Evolutionary conservation across 2,113 vertebrate species (phyloP), one percentile per base, ranked within the genome.

Genomic region (Melospiza melodia): DNA sequence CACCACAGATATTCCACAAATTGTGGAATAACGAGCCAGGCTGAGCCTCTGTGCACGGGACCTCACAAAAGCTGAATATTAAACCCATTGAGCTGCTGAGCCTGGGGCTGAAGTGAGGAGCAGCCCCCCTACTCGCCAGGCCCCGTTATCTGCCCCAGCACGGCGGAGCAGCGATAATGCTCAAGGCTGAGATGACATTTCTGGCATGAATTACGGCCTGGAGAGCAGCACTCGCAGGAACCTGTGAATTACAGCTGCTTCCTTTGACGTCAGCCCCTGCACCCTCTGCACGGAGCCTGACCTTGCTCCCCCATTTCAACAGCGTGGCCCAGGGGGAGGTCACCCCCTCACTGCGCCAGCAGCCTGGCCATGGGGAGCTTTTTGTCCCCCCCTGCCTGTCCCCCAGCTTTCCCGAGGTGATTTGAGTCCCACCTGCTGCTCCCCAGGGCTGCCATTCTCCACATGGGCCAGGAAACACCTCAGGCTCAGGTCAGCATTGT

Each of bases 141-240:
- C 44, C 3, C 43, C 13, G 46, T 67, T 83, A 75, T 91, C 86
- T 61, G 30, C 31, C 22, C 4, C 3, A 68, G 80, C 39, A 31
- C 6, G 0, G 61, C 33, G 0, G 39, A 82, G 93, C 77, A 77
- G 86, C 3, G 94, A 98, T 97, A 97, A 92, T 10, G 3, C 68
- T 97, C 97, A 98, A 98, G 97, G 97, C 90, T 95, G 78, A 83
- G 48, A 78, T 87, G 93, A 80, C 96, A 97, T 96, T 94, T 96
- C 48, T 61, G 80, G 85, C 89, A 96, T 97, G 97, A 97, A 83
- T 97, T 97, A 97, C 9, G 7, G 94, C 87, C 68, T 22, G 9
- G 57, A 79, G 78, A 49, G 4, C 76, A 52, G 81, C 17, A 8
- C 67, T 76, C 87, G 62, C 75, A 11, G 73, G 54, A 88, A 77